These are phyloP conservation scores for Turritopsis dohrnii DNA, from an alignment of 30 jellyfish, hydroid and myxozoan genomes.

Conservation along the genomic window DNA sequence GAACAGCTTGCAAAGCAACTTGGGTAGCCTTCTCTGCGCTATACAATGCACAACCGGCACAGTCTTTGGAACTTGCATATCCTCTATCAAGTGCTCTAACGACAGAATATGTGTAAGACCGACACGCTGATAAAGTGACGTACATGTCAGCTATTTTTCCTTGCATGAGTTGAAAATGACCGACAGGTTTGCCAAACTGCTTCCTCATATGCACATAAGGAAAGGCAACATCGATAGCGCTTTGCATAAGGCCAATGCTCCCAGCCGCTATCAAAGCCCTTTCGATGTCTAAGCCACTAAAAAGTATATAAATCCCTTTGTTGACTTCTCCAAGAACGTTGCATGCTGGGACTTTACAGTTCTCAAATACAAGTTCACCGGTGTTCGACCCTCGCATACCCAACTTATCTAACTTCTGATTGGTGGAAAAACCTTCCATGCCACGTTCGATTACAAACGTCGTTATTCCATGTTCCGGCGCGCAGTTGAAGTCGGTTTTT, in stretches of 20 bases:
- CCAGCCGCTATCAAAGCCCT: conserved; percentile 78
- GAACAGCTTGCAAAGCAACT: conserved; percentile 85
- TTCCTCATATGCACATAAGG: conserved; percentile 86
- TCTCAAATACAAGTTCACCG: conserved; percentile 79
- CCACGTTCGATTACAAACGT: conserved; percentile 84
- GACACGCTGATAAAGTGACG: conserved; percentile 72
- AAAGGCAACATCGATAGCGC: conserved; percentile 72
- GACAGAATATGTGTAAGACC: conserved; percentile 76
- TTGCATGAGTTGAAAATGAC: conserved; percentile 91
- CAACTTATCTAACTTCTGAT: conserved; percentile 70
- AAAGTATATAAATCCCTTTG: conserved; percentile 80
- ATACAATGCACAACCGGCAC: conserved; percentile 87
- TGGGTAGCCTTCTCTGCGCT: conserved; percentile 90
- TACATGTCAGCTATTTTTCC: conserved; percentile 98
- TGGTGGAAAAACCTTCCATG: conserved; percentile 89
- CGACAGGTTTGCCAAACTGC: conserved; percentile 69
- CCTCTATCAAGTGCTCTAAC: conserved; percentile 87
- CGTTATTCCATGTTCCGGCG: conserved; percentile 74
- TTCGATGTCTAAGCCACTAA: conserved; percentile 92
- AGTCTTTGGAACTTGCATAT: conserved; percentile 79
- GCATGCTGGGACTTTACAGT: conserved; percentile 86
- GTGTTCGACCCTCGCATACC: conserved; percentile 98
- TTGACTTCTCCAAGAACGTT: conserved; percentile 77
- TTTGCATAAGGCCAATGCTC: conserved; percentile 92
- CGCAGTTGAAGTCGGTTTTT: conserved; percentile 44